Conservation (phyloP, 2,797 vertebrate species). For the Molossus alvarezi region DNA sequence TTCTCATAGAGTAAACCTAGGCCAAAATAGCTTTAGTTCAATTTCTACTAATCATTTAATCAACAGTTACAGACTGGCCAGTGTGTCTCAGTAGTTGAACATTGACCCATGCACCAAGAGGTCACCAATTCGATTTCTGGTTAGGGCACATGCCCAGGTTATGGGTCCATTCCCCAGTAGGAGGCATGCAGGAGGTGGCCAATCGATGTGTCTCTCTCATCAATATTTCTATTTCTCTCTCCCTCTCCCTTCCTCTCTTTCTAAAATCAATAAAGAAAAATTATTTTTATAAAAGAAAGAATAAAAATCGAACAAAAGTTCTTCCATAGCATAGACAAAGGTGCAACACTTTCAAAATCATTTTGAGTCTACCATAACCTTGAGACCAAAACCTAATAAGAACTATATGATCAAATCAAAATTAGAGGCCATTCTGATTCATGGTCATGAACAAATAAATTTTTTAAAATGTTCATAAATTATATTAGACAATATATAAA, state of each 20-base stretch:
- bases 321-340: slow-evolving; percentile 38
- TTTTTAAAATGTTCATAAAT: slow-evolving; percentile 58
- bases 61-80: too few species aligned
- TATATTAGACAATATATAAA: slow-evolving; percentile 55
- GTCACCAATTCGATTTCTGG: too few species aligned
- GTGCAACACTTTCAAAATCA: neutral
- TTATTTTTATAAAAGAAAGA: neutral
- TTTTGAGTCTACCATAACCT: slow-evolving; percentile 53
- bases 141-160: too few species aligned
- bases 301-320: slow-evolving; percentile 50
- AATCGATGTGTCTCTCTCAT: too few species aligned
- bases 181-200: too few species aligned
- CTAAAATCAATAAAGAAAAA: too few species aligned
- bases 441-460: slow-evolving; percentile 13
- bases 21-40: slow-evolving; percentile 45
- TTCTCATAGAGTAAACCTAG: slow-evolving; percentile 51
- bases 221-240: too few species aligned
- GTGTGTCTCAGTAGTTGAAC: too few species aligned
- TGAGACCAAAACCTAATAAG: slow-evolving; percentile 40
- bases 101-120: too few species aligned
- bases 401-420: slow-evolving; percentile 46
- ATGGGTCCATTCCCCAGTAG: too few species aligned
- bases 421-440: slow-evolving; percentile 58
- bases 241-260: too few species aligned
- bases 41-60: slow-evolving; percentile 43